Conservation (phyloP, 92 coral and sea anemone species). For the Palythoa heliodiscus region DNA sequence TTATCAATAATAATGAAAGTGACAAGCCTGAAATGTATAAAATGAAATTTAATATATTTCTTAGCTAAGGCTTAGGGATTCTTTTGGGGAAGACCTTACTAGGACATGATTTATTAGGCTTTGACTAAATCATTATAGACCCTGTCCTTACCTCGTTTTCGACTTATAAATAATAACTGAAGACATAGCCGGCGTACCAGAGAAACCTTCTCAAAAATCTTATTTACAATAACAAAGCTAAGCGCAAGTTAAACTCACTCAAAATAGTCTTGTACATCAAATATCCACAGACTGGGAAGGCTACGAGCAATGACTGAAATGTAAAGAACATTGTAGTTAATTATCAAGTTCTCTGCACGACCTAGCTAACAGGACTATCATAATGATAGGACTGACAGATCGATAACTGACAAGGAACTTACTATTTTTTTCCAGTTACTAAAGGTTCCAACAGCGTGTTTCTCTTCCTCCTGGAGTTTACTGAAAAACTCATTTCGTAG, state of each 20-base stretch:
- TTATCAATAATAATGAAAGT: too few relatives aligned
- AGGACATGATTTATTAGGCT: too few relatives aligned
- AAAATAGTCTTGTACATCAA: constrained; percentile 57
- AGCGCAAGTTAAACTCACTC: constrained; percentile 40
- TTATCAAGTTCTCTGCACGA: background rate
- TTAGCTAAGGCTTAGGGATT: too few relatives aligned
- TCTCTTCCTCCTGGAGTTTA: constrained; percentile 56
- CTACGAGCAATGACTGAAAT: constrained; percentile 65
- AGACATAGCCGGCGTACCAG: too few relatives aligned
- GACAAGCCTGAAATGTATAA: too few relatives aligned
- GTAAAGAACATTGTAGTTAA: background rate
- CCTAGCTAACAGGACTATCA: background rate
- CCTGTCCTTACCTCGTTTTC: too few relatives aligned
- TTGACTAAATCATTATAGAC: too few relatives aligned
- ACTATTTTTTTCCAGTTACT: constrained; percentile 68
- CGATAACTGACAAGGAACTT: constrained; percentile 35
- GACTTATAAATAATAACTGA: too few relatives aligned
- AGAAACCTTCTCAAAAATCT: too few relatives aligned
- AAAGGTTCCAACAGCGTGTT: constrained; percentile 63
- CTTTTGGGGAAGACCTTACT: too few relatives aligned
- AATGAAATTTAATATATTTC: too few relatives aligned
- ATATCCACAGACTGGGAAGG: constrained; percentile 54
- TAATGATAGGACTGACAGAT: background rate
- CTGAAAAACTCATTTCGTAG: constrained; percentile 29
- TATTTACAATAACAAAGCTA: too few relatives aligned